Evolutionary conservation across 2,797 vertebrate genomes (phyloP).

Genomic region (Lepus townsendii): DNA sequence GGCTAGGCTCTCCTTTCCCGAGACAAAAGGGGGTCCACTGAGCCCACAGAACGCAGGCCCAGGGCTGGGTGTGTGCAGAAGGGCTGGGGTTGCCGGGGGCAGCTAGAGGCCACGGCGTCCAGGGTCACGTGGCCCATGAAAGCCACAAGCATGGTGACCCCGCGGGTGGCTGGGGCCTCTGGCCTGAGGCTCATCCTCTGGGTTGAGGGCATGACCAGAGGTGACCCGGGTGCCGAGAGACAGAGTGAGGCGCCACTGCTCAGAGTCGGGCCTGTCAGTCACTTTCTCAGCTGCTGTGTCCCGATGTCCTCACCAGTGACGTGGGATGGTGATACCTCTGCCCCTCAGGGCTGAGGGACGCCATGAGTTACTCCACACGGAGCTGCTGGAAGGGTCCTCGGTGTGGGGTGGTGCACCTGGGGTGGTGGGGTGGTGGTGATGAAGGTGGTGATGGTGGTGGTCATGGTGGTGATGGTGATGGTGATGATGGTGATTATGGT

Average conservation of each 20-base stretch:
- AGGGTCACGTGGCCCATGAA: not conserved
- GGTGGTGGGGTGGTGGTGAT: accelerated
- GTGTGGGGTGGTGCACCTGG: too few species aligned
- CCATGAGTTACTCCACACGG: accelerated
- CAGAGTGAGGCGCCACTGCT: accelerated
- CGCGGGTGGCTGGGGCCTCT: not conserved
- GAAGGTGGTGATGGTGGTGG: accelerated
- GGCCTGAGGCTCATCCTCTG: not conserved
- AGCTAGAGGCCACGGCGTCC: not conserved
- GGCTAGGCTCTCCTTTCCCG: not conserved
- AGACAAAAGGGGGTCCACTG: not conserved
- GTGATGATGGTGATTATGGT: accelerated
- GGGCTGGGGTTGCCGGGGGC: not conserved
- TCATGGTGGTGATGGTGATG: accelerated
- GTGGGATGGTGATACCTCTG: not conserved
- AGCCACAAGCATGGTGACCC: not conserved
- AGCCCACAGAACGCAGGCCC: not conserved
- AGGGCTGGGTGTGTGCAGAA: not conserved
- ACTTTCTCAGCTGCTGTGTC: not conserved
- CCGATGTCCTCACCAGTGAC: not conserved
- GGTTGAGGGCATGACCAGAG: accelerated
- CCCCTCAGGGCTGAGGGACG: not conserved
- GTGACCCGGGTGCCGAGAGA: not conserved
- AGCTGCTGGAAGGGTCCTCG: not conserved
- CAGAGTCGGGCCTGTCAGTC: not conserved